Base-by-base conservation (phyloP, 2,888 invertebrate genomes). In the Oscheius sp. region DNA sequence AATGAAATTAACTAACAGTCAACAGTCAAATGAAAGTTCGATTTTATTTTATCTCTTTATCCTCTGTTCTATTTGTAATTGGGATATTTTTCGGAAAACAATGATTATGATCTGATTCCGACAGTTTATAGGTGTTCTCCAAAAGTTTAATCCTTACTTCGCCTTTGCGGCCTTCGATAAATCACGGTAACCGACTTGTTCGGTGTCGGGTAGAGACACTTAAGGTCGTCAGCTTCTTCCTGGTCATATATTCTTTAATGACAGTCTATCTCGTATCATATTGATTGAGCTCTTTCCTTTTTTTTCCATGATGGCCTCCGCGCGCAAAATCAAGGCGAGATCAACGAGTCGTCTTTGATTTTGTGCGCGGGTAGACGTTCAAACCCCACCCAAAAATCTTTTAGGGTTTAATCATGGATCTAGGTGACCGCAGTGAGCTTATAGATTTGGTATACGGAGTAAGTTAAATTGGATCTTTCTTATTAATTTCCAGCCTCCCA, bases 401-500 rank as follows among this genome's bases (percentile, higher is more conserved):
- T 49, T 38, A 62, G 62, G 20, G 56, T 63, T 64, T 57, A 24
- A 79, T 79, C 77, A 72, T 80, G 62, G 80, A 80, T 69, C 68
- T 80, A 71, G 77, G 80, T 32, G 80, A 80, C 70, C 72, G 75
- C 12, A 68, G 70, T 2, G 72, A 72, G 17, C 71, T 80, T 32
- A 77, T 80, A 26, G 74, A 72, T 47, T 68, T 80, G 57, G 70
- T 76, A 4, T 80, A 80, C 47, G 80, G 76, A 38, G 75, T 75
- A 32, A 56, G 73, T 20, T 9, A 22, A 47, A 6, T 22, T 49
- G 59, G 4, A 20, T 26, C 28, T 17, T 6, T 17, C 17, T 14
- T 26, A 1, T 38, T 17, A 4, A 17, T 45, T 57, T 38, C 33
- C 28, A 59, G 59, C 59, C 59, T 14, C 28, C 59, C 1, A 59